Evolutionary conservation across 2,113 vertebrate genomes (phyloP), one percentile per base, ranked within the genome.

Genomic region (Dasypus novemcinctus): DNA sequence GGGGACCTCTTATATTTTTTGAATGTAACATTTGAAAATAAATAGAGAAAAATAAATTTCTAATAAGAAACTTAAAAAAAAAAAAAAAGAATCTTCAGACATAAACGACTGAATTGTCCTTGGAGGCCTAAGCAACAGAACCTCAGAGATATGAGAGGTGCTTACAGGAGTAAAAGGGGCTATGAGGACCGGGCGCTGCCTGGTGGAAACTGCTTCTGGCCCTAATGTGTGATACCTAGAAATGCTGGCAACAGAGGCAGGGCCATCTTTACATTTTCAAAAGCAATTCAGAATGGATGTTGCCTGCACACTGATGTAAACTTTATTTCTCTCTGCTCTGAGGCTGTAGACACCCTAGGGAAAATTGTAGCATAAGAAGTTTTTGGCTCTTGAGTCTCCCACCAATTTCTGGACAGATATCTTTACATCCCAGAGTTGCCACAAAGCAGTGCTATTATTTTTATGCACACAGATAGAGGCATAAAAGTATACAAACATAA

Each of bases 401-500:
- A 27, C 57, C 79, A 80, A 7, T 96, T 84, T 94, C 79, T 20
- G n/a, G 20, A 78, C 4, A 95, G 46, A 89, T 43, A 36, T 23
- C 38, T 91, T 87, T 57, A 52, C 7, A 59, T 93, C n/a, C 80
- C 59, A 31, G 4, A 86, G 17, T 52, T 38, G 38, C 52, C 74
- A 91, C 59, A 80, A 64, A 91, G 25, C 5, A 59, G 36, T 75
- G 87, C 12, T 17, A 27, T 72, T 91, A 49, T 41, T 69, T 93
- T 91, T 72, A 89, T 68, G 49, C 57, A 75, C 23, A 25, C 4
- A 76, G 33, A 87, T 1, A 92, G 2, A 92, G 36, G 41, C 69
- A 92, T 81, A 96, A 89, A 95, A 69, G 74, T 52, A 83, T 33
- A 90, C 29, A 57, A 80, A 91, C 25, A 59, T 64, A 78, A 96